Conservation (phyloP, 2,888 invertebrate species). For the Pimpla rufipes region DNA sequence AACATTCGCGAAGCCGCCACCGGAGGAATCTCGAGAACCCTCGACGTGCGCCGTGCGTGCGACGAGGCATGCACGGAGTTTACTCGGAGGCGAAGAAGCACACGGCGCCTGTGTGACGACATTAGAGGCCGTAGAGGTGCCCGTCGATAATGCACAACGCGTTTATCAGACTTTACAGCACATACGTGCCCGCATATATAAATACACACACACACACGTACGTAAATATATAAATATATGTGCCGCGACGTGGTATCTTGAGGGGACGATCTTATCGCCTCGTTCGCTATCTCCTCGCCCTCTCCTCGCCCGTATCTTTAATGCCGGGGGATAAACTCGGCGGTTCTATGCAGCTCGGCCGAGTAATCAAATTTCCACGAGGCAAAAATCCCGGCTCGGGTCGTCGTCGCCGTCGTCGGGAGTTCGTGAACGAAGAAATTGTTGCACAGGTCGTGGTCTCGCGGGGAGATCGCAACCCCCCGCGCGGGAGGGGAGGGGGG, state of each 20-base stretch:
- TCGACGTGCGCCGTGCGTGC: slow-evolving; percentile 8
- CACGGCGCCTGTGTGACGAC: slow-evolving; percentile 70
- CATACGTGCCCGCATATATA: not conserved
- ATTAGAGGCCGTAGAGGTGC: slow-evolving; percentile 79
- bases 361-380: not conserved
- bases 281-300: slow-evolving; percentile 26
- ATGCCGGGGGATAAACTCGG: slow-evolving; percentile 17
- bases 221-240: no score
- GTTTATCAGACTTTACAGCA: slow-evolving; percentile 48
- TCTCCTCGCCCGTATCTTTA: not conserved
- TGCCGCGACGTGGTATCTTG: slow-evolving; percentile 12
- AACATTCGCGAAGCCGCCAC: not conserved
- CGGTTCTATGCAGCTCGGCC: slow-evolving; percentile 23
- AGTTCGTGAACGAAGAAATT: not conserved
- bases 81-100: slow-evolving; percentile 25
- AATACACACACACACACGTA: no score
- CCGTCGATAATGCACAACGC: slow-evolving; percentile 77
- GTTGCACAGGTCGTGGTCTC: slow-evolving; percentile 45
- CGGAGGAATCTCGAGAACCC: slow-evolving; percentile 32
- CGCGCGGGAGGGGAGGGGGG: no score
- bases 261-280: slow-evolving; percentile 45
- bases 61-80: slow-evolving; percentile 25
- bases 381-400: no score
- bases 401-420: no score
- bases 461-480: not conserved